Base-by-base conservation (phyloP, 2,113 vertebrate species). In the Xiphophorus hellerii region DNA sequence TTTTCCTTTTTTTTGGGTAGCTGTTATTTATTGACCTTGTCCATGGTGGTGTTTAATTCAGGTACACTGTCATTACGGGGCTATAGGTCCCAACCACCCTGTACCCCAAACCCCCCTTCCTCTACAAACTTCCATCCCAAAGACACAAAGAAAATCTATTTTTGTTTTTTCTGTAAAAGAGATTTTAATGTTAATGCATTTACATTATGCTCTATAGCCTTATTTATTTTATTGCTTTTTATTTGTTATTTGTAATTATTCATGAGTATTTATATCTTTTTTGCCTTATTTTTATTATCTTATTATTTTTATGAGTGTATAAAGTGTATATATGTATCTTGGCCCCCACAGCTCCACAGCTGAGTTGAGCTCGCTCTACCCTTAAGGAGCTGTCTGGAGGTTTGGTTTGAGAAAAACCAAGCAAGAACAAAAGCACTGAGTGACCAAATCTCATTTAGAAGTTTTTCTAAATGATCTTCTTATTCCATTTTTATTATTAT, bases 1-100 rank as follows among this genome's bases (percentile, higher is more conserved):
- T 81, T 74, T 61, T 28, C 31, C 9, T 8, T 27, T 15, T 27
- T 74, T 81, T 92, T 87, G 88, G 61, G 88, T 87, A 92, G 74
- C 78, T 92, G 87, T 84, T 91, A 94, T 94, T 95, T 94, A 94
- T 95, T 95, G 85, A 93, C 94, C 79, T 87, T 85, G 87, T 93
- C 80, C 83, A 87, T 92, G 87, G 88, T 90, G 92, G 90, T 93
- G 89, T 93, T 92, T 87, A 84, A 93, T 94, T 94, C 94, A 94
- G 94, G 94, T 95, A 95, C 94, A 94, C 93, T 94, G 91, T 93
- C 92, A 84, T 82, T 84, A 62, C 69, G 82, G 90, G 88, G 76
- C 89, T 80, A 78, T 70, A 63, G 79, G 83, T 85, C 83, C 65
- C 76, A 81, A 73, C 76, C 76, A 74, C 78, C 77, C 77, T 27